A percentile compares a stretch with the other conserved stretches of the same genome.
Conservation (phyloP, 2,113 vertebrate species). For the Noturus placidus region DNA sequence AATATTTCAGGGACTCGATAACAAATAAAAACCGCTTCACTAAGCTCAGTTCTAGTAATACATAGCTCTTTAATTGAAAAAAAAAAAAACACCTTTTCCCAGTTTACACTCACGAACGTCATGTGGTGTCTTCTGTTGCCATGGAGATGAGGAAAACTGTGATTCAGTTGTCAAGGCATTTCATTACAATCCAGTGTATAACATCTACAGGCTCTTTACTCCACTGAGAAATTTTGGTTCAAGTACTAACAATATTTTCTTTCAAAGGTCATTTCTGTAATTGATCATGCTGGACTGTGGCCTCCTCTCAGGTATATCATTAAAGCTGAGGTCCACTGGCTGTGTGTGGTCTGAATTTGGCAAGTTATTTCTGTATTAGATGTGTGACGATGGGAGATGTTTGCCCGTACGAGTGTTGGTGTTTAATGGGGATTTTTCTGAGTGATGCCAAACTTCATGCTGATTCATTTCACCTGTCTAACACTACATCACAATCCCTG, state of each 20-base stretch:
- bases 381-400: neutral
- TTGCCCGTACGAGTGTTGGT: neutral
- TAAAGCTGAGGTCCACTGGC: constrained; percentile 38
- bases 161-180: constrained; percentile 46
- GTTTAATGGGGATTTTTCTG: neutral
- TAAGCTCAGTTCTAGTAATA: constrained; percentile 34
- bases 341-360: constrained; percentile 33
- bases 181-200: constrained; percentile 55
- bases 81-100: constrained; percentile 14
- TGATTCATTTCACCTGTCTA: constrained; percentile 24
- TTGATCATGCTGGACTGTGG: neutral
- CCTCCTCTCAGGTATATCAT: constrained; percentile 45
- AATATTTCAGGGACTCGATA: constrained; percentile 26
- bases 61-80: constrained; percentile 45
- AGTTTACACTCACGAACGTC: constrained; percentile 34
- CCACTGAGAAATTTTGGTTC: constrained; percentile 49
- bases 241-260: constrained; percentile 14
- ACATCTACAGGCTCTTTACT: constrained; percentile 27
- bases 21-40: constrained; percentile 26
- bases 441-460: neutral
- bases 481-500: constrained; percentile 1
- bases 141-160: constrained; percentile 44
- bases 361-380: constrained; percentile 16
- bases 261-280: constrained; percentile 4
- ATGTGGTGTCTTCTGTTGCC: constrained; percentile 47